phyloP scores from a whole-genome alignment of 2,888 invertebrate genomes.

The Aplocera efformata region DNA sequence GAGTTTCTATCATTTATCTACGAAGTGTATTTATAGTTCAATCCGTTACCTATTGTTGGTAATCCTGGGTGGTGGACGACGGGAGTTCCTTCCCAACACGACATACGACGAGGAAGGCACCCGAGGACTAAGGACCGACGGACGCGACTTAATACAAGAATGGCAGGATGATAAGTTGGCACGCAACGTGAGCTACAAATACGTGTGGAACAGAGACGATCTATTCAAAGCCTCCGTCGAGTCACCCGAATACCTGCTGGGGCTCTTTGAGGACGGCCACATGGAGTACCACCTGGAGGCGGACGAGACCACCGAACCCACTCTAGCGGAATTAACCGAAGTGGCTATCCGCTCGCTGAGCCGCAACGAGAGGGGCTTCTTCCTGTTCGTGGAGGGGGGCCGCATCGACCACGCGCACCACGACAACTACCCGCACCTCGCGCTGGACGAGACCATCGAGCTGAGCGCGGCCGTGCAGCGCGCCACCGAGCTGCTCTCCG shows the following conservation, averaged over 20 bases:
- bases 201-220: constrained; percentile 72
- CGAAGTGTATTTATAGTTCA: too few relatives aligned
- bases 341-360: constrained; percentile 85
- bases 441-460: constrained; percentile 85
- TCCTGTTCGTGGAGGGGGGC: constrained; percentile 85
- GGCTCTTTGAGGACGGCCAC: constrained; percentile 82
- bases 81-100: constrained; percentile 79
- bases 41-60: too few relatives aligned
- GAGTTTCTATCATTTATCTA: not conserved
- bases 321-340: constrained; percentile 68
- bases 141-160: constrained; percentile 82
- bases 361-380: constrained; percentile 84
- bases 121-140: constrained; percentile 74
- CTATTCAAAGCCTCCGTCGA: constrained; percentile 32
- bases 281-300: constrained; percentile 84
- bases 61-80: constrained; percentile 86
- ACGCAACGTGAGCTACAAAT: constrained; percentile 54
- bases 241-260: constrained; percentile 82
- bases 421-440: constrained; percentile 70
- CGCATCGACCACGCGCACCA: constrained; percentile 85
- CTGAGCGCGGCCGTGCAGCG: constrained; percentile 77
- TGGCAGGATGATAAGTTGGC: constrained; percentile 78
- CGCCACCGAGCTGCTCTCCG: constrained; percentile 63
- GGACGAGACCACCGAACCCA: constrained; percentile 82
- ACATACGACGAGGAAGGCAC: constrained; percentile 71